These are phyloP conservation scores for Parotia lawesii DNA, from an alignment of 2,113 vertebrate genomes.

Conservation along the genomic window DNA sequence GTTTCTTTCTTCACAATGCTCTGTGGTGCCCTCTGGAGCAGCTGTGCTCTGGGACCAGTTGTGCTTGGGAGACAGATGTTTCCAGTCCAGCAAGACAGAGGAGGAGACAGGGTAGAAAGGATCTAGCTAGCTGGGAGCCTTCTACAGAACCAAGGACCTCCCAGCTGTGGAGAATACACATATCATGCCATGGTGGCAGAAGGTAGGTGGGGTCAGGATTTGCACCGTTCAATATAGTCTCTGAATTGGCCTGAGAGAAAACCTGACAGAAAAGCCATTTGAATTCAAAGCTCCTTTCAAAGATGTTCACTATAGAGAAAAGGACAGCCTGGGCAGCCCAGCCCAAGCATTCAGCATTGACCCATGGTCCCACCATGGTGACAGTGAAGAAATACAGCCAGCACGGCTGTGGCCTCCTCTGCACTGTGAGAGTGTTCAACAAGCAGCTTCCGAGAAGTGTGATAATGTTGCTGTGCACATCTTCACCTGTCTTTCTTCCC, in stretches of 20 bases:
- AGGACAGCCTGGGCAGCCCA: background rate
- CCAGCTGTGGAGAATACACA: background rate
- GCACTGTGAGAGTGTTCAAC: background rate
- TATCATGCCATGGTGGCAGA: background rate
- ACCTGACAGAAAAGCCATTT: background rate
- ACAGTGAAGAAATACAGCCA: background rate
- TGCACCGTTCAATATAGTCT: background rate
- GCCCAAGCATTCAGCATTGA: background rate
- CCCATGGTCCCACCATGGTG: background rate
- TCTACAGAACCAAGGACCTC: background rate
- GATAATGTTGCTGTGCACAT: background rate
- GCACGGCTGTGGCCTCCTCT: background rate
- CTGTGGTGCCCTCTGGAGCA: background rate
- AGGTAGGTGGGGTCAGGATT: background rate
- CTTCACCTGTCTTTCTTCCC: background rate
- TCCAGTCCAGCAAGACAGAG: background rate
- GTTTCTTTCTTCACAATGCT: background rate
- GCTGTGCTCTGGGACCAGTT: background rate
- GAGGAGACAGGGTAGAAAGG: background rate
- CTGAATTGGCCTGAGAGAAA: background rate
- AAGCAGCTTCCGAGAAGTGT: background rate
- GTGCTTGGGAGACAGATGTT: background rate
- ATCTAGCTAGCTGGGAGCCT: background rate
- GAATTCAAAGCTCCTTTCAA: background rate
- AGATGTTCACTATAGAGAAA: background rate